phyloP scores from a whole-genome alignment of 1,140 invertebrate species.

The Drosophila simulans region DNA sequence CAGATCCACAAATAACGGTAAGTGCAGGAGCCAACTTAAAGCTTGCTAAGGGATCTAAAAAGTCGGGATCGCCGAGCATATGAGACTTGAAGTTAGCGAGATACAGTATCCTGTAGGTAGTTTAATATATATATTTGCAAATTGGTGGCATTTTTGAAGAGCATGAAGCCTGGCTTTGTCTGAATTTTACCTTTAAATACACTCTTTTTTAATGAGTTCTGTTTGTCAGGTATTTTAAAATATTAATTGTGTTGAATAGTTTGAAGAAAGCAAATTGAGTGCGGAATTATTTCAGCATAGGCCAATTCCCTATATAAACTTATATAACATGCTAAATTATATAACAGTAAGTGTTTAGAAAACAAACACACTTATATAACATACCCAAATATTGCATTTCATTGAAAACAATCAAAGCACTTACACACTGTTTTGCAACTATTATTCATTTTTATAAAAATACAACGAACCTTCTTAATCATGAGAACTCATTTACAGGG shows the following conservation, averaged over 20 bases:
- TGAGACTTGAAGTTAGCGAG: too few species aligned
- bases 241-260: too few species aligned
- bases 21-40: slow-evolving; percentile 5
- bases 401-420: not conserved
- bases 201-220: too few species aligned
- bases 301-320: not conserved
- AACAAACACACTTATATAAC: not conserved
- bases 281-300: not conserved
- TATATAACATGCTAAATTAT: too few species aligned
- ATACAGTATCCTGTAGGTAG: too few species aligned
- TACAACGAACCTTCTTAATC: slow-evolving; percentile 14
- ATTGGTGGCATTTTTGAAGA: not conserved
- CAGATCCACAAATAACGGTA: slow-evolving; percentile 29
- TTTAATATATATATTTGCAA: too few species aligned
- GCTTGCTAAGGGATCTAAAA: not conserved
- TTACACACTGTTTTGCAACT: not conserved
- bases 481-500: slow-evolving; percentile 11
- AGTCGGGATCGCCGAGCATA: too few species aligned
- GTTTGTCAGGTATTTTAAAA: too few species aligned
- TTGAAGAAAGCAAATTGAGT: too few species aligned
- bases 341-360: not conserved
- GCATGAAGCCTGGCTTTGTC: too few species aligned
- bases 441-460: slow-evolving; percentile 9
- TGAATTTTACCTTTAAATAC: too few species aligned
- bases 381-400: not conserved